These are phyloP conservation scores for Colinus virginianus DNA, from an alignment of 2,113 vertebrate species.

Conservation along the genomic window DNA sequence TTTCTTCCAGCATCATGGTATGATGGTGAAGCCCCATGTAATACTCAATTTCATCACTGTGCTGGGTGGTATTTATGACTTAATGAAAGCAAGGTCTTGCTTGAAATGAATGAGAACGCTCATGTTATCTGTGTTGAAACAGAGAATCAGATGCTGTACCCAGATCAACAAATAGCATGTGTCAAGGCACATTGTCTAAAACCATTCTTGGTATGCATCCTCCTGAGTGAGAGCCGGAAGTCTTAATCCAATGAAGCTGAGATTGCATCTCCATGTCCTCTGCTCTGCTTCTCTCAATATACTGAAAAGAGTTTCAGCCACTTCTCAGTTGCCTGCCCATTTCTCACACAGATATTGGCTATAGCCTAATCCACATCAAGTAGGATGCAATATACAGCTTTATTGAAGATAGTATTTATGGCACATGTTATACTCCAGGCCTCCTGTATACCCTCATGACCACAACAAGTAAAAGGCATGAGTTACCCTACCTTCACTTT, in stretches of 20 bases:
- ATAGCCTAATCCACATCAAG: background rate
- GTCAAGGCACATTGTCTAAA: background rate
- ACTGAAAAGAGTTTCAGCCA: background rate
- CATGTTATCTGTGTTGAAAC: background rate
- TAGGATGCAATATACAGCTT: background rate
- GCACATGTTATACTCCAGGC: background rate
- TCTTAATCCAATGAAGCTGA: background rate
- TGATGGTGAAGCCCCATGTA: background rate
- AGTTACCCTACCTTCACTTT: background rate
- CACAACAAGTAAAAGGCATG: background rate
- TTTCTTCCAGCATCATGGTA: background rate
- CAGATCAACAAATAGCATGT: too few species aligned
- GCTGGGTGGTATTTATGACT: background rate
- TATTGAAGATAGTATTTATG: background rate
- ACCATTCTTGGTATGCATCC: background rate
- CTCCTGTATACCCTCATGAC: fast-evolving
- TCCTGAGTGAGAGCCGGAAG: background rate
- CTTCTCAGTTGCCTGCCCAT: background rate
- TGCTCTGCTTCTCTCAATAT: background rate
- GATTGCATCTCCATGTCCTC: background rate
- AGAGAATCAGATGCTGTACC: background rate
- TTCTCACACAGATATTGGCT: background rate
- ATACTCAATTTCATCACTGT: background rate
- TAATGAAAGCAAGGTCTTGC: background rate
- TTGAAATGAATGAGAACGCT: background rate